Conservation (phyloP, 2,888 invertebrate species). For the Nemurella pictetii region DNA sequence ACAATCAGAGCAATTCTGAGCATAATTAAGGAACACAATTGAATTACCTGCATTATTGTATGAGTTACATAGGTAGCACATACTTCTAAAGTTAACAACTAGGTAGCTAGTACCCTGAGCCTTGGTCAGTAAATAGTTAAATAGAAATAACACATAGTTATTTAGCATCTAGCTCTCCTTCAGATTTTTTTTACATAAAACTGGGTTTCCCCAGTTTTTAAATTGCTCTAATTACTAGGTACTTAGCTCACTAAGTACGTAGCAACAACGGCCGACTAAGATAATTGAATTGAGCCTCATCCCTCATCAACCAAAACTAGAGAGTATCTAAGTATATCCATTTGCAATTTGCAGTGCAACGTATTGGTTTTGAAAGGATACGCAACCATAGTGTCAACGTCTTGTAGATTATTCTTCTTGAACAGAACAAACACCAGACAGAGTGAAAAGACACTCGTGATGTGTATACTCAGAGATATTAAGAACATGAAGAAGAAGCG, state of each 20-base stretch:
- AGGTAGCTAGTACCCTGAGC: too few relatives aligned
- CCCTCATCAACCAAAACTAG: not conserved
- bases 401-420: conserved; percentile 77
- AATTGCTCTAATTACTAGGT: not conserved
- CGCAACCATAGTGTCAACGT: conserved; percentile 62
- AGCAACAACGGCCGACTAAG: not conserved
- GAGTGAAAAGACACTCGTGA: conserved; percentile 94
- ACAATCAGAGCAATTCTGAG: conserved; percentile 87
- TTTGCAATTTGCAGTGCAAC: too few relatives aligned
- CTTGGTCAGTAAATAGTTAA: not conserved
- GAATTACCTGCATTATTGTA: too few relatives aligned
- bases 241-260: not conserved
- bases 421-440: conserved; percentile 91
- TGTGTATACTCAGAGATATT: conserved; percentile 93
- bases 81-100: too few relatives aligned
- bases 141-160: too few relatives aligned
- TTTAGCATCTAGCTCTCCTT: too few relatives aligned
- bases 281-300: not conserved
- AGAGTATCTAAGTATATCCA: not conserved
- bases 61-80: not conserved
- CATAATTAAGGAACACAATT: conserved; percentile 15
- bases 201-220: too few relatives aligned
- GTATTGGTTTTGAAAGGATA: conserved; percentile 47
- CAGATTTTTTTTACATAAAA: too few relatives aligned
- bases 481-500: conserved; percentile 99